Percentiles rank a stretch among this genome's conserved stretches.
phyloP scores from a whole-genome alignment of 2,113 vertebrate genomes.

The Chaetodon auriga region DNA sequence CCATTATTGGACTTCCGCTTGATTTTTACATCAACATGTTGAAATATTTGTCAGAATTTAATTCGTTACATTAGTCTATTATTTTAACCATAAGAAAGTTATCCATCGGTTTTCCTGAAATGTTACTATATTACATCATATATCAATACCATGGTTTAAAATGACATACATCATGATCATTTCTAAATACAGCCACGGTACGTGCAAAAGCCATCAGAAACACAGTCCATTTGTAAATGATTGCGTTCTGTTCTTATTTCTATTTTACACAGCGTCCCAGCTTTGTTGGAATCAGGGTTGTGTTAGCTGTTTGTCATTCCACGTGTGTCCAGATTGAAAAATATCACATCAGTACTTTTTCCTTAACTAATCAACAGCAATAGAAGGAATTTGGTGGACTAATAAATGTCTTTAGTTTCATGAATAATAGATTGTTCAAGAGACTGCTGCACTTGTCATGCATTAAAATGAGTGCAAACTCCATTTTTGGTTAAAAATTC shows the following conservation, averaged over 20 bases:
- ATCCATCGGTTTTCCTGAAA: background rate
- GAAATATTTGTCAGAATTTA: background rate
- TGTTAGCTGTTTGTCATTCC: background rate
- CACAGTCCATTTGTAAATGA: background rate
- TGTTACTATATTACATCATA: background rate
- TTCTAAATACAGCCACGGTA: background rate
- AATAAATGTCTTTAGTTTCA: constrained; percentile 46
- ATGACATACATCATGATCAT: background rate
- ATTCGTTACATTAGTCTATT: background rate
- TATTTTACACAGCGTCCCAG: too few relatives aligned
- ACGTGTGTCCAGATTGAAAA: background rate
- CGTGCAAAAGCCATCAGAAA: background rate
- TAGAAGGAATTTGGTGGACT: constrained; percentile 18
- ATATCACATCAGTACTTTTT: background rate
- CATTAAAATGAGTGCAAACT: constrained; percentile 57
- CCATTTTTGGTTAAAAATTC: constrained; percentile 62
- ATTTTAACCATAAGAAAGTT: background rate
- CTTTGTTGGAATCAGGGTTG: too few relatives aligned
- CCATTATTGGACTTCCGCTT: background rate
- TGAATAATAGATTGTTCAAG: constrained; percentile 53
- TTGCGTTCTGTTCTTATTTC: background rate
- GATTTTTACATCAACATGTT: background rate
- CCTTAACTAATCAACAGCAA: background rate
- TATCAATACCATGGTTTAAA: background rate
- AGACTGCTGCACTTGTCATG: constrained; percentile 40